Conservation (phyloP, 37 sponge, comb jelly and placozoan genomes). For the Petrosia ficiformis region DNA sequence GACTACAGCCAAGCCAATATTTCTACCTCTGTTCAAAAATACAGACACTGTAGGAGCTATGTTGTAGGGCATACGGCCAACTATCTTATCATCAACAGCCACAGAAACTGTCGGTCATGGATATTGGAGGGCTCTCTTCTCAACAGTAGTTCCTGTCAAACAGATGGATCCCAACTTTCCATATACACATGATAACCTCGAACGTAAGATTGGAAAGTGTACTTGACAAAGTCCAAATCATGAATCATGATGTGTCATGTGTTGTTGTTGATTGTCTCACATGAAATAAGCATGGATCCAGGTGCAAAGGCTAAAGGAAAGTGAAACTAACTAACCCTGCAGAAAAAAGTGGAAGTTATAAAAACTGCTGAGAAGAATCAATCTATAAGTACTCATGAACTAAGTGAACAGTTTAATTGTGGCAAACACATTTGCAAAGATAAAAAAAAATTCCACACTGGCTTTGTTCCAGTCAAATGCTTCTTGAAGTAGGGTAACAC, state of each 20-base stretch:
- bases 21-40: constrained; percentile 21
- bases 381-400: neutral
- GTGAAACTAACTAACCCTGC: neutral
- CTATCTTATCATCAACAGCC: constrained; percentile 20
- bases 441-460: neutral
- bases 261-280: neutral
- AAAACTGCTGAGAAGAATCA: neutral
- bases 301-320: neutral
- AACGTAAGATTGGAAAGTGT: neutral
- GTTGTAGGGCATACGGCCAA: constrained; percentile 40
- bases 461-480: neutral
- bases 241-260: neutral
- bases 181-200: constrained; percentile 32
- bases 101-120: constrained; percentile 23
- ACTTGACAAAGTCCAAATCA: neutral
- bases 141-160: constrained; percentile 9
- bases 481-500: no score
- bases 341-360: neutral
- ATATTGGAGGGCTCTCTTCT: constrained; percentile 9
- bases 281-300: neutral
- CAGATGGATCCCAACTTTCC: constrained; percentile 20
- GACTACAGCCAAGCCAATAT: constrained; percentile 34
- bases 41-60: constrained; percentile 35
- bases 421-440: neutral
- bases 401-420: neutral